These are phyloP conservation scores for Hydrozoanthus gracilis DNA, from an alignment of 92 coral and sea anemone genomes.

Conservation along the genomic window DNA sequence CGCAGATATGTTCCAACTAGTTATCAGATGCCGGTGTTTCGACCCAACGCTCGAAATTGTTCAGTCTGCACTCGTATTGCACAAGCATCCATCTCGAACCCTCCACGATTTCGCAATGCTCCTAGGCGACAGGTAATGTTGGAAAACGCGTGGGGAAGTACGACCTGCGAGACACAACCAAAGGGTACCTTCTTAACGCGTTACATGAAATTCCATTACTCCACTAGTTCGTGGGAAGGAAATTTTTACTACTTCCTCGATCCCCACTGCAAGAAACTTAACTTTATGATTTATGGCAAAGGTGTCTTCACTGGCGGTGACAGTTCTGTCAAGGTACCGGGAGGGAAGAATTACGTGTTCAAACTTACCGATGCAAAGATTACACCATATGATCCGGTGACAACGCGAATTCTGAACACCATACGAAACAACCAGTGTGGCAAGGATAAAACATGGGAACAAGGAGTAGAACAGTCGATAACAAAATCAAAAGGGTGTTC, in stretches of 20 bases:
- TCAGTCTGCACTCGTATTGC: slow-evolving; percentile 64
- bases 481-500: slow-evolving; percentile 72
- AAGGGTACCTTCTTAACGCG: slow-evolving; percentile 74
- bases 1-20: slow-evolving; percentile 64
- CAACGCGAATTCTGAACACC: slow-evolving; percentile 61
- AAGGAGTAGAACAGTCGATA: slow-evolving; percentile 63
- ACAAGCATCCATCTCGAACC: slow-evolving; percentile 55
- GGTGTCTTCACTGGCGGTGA: slow-evolving; percentile 65
- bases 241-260: slow-evolving; percentile 67
- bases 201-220: slow-evolving; percentile 67
- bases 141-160: slow-evolving; percentile 74
- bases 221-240: slow-evolving; percentile 66
- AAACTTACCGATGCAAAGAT: slow-evolving; percentile 70
- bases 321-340: slow-evolving; percentile 54
- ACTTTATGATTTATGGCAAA: slow-evolving; percentile 64
- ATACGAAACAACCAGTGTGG: slow-evolving; percentile 69
- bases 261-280: slow-evolving; percentile 68
- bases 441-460: slow-evolving; percentile 65
- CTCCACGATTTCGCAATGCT: slow-evolving; percentile 52
- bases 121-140: slow-evolving; percentile 46
- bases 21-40: slow-evolving; percentile 76
- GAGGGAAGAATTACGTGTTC: slow-evolving; percentile 75
- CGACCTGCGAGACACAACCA: slow-evolving; percentile 78
- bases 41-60: slow-evolving; percentile 71
- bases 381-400: slow-evolving; percentile 57